Conservation (phyloP, 2,797 vertebrate species). For the Cichlasoma orientale region DNA sequence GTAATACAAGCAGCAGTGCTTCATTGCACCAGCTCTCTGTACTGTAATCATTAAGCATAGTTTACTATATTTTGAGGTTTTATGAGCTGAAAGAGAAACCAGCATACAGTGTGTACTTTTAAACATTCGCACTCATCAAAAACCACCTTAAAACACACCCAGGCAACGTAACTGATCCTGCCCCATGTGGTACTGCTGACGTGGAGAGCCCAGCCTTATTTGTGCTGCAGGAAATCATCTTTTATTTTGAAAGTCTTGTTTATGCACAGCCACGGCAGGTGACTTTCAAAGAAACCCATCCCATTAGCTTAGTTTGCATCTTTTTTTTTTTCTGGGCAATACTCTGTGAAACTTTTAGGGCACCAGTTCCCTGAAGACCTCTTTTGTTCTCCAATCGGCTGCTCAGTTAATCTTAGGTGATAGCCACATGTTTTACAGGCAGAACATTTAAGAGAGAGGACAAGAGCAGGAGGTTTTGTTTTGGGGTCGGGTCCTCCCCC, state of each 20-base stretch:
- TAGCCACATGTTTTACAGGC: not conserved
- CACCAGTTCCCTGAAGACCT: conserved; percentile 3
- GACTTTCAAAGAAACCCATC: not conserved
- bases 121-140: not conserved
- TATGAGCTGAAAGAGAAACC: not conserved
- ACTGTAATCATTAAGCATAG: not conserved
- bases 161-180: not conserved
- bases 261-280: not conserved
- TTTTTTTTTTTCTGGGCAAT: conserved; percentile 2
- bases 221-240: not conserved
- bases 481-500: no score
- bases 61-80: not conserved
- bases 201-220: conserved; percentile 8
- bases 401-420: conserved; percentile 15
- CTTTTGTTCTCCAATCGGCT: conserved; percentile 12
- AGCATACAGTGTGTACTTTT: not conserved
- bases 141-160: not conserved
- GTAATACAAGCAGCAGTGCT: not conserved
- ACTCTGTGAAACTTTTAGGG: conserved; percentile 15
- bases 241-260: conserved; percentile 11
- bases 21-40: conserved; percentile 2
- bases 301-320: conserved; percentile 23
- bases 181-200: conserved; percentile 9
- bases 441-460: not conserved
- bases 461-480: not conserved